Evolutionary conservation across 2,888 invertebrate genomes (phyloP), one percentile per base, ranked within the genome.

Genomic region (Brenthis hecate): DNA sequence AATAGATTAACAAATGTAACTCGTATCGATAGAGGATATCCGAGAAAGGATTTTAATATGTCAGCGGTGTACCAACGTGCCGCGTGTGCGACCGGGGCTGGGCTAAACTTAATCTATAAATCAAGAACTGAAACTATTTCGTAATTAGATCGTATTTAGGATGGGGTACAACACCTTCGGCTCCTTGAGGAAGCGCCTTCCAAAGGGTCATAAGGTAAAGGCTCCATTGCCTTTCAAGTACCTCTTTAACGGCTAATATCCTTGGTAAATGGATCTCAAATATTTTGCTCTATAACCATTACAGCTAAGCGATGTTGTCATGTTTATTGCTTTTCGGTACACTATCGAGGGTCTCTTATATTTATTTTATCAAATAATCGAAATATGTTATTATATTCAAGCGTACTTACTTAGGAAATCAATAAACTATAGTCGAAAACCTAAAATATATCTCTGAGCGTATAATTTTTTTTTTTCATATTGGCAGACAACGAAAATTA

Each of bases 111-210:
- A 86, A 89, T 89, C 92, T 92, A 93, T 93, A 93, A 93, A 93
- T 93, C 93, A 93, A 92, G 91, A 90, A 92, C 92, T 88, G 87
- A 91, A 93, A 93, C 93, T 93, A 93, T 93, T 93, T 89, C 87
- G 92, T 92, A 93, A 93, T 93, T 93, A 93, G 93, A 93, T 93
- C 91, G 92, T 86, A 90, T 92, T 93, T 92, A 93, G 91, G 85
- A 83, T 80, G 85, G 88, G 85, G 89, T 85, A 88, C 87, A 88
- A 91, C 91, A 92, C 91, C 92, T 89, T 88, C 77, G 78, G 82
- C 87, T 88, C 83, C 89, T 90, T 90, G 88, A 90, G 88, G 85
- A 84, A 80, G 78, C 76, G 85, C 85, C 85, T 87, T 86, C 88
- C 87, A 82, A 85, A 90, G 90, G 91, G 89, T 85, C 87, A 87